These are phyloP conservation scores for Bombus ignitus DNA, from an alignment of 1,140 invertebrate species.

Conservation along the genomic window DNA sequence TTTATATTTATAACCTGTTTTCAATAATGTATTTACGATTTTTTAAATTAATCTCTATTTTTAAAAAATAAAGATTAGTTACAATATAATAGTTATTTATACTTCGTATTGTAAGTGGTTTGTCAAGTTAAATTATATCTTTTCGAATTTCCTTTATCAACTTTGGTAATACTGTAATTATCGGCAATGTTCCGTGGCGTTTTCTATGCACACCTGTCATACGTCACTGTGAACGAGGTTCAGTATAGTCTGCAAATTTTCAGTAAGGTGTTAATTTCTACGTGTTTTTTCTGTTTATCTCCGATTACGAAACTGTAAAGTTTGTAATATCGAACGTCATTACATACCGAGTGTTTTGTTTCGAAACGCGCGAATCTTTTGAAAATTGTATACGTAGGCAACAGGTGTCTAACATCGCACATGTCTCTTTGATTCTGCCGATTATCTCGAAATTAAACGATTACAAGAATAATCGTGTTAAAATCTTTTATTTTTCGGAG, in stretches of 20 bases:
- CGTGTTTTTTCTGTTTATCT: neutral
- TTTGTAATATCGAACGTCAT: neutral
- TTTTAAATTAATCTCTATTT: neutral
- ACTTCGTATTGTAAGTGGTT: neutral
- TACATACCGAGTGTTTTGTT: neutral
- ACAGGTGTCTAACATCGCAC: slow-evolving; percentile 63
- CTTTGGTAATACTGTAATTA: slow-evolving; percentile 40
- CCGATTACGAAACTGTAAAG: neutral
- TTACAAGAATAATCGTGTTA: too few species aligned
- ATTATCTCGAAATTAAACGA: neutral
- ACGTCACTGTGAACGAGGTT: slow-evolving; percentile 13
- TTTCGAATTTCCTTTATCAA: slow-evolving; percentile 10
- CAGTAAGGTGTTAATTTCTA: neutral
- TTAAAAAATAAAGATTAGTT: neutral
- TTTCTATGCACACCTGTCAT: slow-evolving; percentile 23
- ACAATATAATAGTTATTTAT: neutral
- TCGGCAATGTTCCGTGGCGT: slow-evolving; percentile 28
- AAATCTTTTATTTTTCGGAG: neutral
- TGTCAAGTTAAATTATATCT: neutral
- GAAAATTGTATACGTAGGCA: slow-evolving; percentile 60
- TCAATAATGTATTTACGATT: neutral
- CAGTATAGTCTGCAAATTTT: slow-evolving; percentile 30
- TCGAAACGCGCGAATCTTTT: slow-evolving; percentile 46
- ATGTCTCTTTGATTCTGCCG: neutral
- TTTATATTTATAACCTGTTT: neutral